phyloP scores from a whole-genome alignment of 2,888 invertebrate genomes.

The Crematogaster levior region DNA sequence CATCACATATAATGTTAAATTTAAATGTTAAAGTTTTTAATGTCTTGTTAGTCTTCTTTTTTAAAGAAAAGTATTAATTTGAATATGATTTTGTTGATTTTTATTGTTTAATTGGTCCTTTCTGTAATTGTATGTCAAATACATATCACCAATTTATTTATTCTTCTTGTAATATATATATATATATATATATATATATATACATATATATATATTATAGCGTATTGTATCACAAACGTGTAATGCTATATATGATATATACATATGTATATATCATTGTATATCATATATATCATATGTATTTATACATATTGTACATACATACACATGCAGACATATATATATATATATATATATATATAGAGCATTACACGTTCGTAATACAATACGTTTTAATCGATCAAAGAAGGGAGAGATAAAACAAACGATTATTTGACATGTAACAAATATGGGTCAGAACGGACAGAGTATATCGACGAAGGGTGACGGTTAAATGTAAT shows the following conservation, averaged over 20 bases:
- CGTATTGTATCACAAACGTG: not conserved
- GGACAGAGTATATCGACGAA: not conserved
- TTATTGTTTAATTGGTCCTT: not conserved
- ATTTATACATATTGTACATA: no score
- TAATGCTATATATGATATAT: no score
- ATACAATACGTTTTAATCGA: not conserved
- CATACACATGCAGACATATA: no score
- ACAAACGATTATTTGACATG: not conserved
- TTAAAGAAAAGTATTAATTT: not conserved
- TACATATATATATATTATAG: no score
- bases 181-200: no score
- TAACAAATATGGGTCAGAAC: not conserved
- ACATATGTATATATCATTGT: no score
- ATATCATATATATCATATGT: no score
- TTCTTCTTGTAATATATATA: no score
- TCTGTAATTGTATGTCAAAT: not conserved
- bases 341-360: no score
- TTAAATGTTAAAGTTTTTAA: not conserved
- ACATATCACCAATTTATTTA: not conserved
- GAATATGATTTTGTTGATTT: not conserved
- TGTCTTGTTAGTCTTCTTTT: not conserved
- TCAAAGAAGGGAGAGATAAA: not conserved
- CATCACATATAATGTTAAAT: not conserved
- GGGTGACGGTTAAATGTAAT: not conserved
- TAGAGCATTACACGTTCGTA: not conserved